These are phyloP conservation scores for Hylaea fasciaria DNA, from an alignment of 2,888 invertebrate species.

Conservation along the genomic window DNA sequence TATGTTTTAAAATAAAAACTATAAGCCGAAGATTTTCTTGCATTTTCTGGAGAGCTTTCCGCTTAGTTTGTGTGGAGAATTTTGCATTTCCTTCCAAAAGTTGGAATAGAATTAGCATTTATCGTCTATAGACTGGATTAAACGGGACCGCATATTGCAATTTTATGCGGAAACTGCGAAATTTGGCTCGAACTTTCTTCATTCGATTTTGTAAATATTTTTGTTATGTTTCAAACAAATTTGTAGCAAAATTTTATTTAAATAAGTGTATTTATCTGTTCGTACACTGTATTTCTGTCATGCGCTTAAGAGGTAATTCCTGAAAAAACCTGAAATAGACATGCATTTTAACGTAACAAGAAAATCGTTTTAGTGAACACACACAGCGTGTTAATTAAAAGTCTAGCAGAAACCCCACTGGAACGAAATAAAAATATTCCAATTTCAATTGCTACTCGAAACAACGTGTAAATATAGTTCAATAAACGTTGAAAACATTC, in stretches of 20 bases:
- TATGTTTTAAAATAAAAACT: slow-evolving; percentile 51
- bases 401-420: no score
- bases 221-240: not conserved
- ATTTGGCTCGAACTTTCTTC: slow-evolving; percentile 30
- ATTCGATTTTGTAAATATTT: slow-evolving; percentile 34
- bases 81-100: slow-evolving; percentile 66
- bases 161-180: slow-evolving; percentile 50
- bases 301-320: no score
- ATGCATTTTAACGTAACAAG: no score
- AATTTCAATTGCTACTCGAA: slow-evolving; percentile 20
- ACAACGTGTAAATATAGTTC: slow-evolving; percentile 18
- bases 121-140: slow-evolving; percentile 68
- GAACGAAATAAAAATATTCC: not conserved
- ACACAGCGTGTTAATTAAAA: no score
- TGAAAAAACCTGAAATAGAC: no score
- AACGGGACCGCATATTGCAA: slow-evolving; percentile 58
- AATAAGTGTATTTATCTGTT: no score
- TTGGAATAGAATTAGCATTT: slow-evolving; percentile 73
- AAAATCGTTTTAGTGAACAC: no score
- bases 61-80: slow-evolving; percentile 53
- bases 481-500: slow-evolving; percentile 46
- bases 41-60: slow-evolving; percentile 59
- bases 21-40: slow-evolving; percentile 50
- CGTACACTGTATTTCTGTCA: no score
- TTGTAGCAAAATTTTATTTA: no score